These are phyloP conservation scores for Yponomeuta plumbellus DNA, from an alignment of 2,888 invertebrate genomes.

Conservation along the genomic window DNA sequence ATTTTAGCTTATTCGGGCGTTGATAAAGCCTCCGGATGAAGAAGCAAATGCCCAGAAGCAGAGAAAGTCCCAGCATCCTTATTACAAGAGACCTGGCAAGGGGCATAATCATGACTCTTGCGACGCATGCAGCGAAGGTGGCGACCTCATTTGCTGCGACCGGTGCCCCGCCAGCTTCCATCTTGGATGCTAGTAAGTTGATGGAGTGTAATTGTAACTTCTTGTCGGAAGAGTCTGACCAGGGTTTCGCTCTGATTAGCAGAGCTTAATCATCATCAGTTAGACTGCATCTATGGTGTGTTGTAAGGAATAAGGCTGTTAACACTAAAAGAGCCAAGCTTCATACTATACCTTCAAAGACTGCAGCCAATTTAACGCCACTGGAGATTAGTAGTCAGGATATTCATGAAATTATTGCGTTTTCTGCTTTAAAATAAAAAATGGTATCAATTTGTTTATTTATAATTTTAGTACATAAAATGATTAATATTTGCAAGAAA, in stretches of 20 bases:
- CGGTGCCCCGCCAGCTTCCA: slow-evolving; percentile 97
- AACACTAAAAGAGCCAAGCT: too few species aligned
- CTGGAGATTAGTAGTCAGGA: too few species aligned
- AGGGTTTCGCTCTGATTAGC: too few species aligned
- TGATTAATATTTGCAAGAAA: too few species aligned
- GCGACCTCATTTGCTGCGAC: slow-evolving; percentile 96
- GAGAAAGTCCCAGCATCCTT: slow-evolving; percentile 84
- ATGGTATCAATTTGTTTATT: too few species aligned
- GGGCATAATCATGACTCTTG: slow-evolving; percentile 95
- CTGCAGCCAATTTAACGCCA: too few species aligned
- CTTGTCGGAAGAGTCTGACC: neutral
- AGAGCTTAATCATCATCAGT: too few species aligned
- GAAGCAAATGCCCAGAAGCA: slow-evolving; percentile 78
- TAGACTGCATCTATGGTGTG: too few species aligned
- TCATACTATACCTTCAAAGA: too few species aligned
- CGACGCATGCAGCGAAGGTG: slow-evolving; percentile 96
- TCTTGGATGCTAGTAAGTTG: slow-evolving; percentile 93
- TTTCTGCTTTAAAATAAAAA: too few species aligned
- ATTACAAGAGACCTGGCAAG: slow-evolving; percentile 90
- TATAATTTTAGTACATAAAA: too few species aligned
- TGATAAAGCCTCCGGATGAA: slow-evolving; percentile 91
- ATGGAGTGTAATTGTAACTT: slow-evolving; percentile 55
- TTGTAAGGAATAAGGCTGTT: neutral
- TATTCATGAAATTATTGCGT: too few species aligned
- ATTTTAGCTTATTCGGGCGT: slow-evolving; percentile 88